Conservation (phyloP, 2,797 vertebrate species). For the Neostethus bicornis region DNA sequence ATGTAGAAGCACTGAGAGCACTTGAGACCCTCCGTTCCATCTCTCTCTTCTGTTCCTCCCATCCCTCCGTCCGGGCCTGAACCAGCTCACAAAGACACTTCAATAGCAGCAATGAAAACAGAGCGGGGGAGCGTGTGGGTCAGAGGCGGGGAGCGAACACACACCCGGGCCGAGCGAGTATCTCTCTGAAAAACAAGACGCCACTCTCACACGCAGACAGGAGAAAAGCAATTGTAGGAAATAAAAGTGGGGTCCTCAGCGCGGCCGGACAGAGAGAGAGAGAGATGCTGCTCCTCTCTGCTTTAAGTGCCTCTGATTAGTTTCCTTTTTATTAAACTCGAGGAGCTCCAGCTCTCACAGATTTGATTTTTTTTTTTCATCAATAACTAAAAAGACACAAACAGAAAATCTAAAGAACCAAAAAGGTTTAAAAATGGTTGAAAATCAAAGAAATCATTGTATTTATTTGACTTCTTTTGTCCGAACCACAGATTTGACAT, state of each 20-base stretch:
- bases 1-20: constrained; percentile 91
- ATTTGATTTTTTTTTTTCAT: too few species aligned
- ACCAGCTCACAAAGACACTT: constrained; percentile 79
- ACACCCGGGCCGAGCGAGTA: constrained; percentile 29
- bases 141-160: constrained; percentile 33
- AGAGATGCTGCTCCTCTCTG: constrained; percentile 29
- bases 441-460: too few species aligned
- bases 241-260: constrained; percentile 48
- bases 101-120: constrained; percentile 77
- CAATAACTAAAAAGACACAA: too few species aligned
- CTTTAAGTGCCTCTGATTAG: constrained; percentile 44
- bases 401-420: too few species aligned
- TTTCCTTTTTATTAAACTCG: constrained; percentile 24
- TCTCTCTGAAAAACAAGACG: constrained; percentile 47
- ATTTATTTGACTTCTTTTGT: too few species aligned
- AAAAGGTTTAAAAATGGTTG: too few species aligned
- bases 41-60: constrained; percentile 53
- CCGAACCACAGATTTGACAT: too few species aligned
- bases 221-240: constrained; percentile 56
- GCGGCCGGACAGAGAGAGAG: too few species aligned
- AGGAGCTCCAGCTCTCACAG: too few species aligned
- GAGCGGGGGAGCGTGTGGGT: constrained; percentile 57
- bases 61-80: constrained; percentile 52
- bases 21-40: constrained; percentile 83
- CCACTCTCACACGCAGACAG: constrained; percentile 45